A percentile compares a stretch with the other conserved stretches of the same genome.
Evolutionary conservation across 2,888 invertebrate genomes (phyloP).

Genomic region (Hofmannophila pseudospretella): DNA sequence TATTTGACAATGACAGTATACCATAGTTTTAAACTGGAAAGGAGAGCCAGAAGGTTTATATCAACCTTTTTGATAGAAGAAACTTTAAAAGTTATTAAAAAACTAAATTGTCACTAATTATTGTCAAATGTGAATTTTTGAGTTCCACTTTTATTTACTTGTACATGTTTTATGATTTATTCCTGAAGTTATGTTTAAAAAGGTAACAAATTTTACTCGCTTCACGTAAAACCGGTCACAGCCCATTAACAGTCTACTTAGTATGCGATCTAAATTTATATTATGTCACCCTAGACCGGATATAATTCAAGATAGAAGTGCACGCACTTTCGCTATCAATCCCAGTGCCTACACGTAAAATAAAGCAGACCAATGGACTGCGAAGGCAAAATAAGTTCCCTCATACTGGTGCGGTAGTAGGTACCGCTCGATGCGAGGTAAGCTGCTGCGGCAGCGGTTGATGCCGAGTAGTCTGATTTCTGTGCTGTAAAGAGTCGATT

Average conservation of each 20-base stretch:
- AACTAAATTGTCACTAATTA: background rate
- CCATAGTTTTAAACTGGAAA: no score
- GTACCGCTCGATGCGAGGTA: no score
- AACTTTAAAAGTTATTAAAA: no score
- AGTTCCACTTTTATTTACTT: background rate
- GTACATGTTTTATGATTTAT: slow-evolving; percentile 1
- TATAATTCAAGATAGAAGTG: background rate
- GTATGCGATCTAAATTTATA: background rate
- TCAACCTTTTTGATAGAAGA: no score
- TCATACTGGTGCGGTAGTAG: no score
- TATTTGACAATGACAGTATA: no score
- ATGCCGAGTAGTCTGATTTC: no score
- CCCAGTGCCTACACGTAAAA: slow-evolving; percentile 11
- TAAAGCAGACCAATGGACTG: slow-evolving; percentile 19
- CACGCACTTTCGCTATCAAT: slow-evolving; percentile 21
- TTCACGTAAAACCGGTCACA: no score
- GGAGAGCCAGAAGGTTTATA: no score
- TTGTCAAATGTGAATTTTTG: background rate
- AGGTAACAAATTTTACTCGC: slow-evolving; percentile 15
- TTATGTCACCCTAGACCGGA: background rate
- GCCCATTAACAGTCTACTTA: no score
- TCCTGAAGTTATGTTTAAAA: slow-evolving; percentile 28
- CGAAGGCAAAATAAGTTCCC: slow-evolving; percentile 7
- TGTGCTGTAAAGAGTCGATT: no score
- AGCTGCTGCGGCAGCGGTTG: no score